These are phyloP conservation scores for Cyrtodaria siliqua DNA, from an alignment of 2,888 invertebrate genomes.

Conservation along the genomic window DNA sequence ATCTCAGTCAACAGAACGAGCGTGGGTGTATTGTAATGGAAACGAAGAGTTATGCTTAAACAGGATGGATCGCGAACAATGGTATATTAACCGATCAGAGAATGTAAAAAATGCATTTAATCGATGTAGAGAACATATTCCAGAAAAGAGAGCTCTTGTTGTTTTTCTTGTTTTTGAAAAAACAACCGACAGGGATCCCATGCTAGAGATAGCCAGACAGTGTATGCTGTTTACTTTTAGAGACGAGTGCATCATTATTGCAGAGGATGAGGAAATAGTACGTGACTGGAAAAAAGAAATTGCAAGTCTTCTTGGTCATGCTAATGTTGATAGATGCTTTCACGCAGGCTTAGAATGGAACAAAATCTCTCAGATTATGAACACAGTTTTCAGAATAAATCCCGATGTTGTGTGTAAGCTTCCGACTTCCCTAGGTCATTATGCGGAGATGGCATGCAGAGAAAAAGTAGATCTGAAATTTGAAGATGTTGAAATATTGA, in stretches of 20 bases:
- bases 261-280: constrained; percentile 13
- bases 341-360: constrained; percentile 19
- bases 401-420: no score
- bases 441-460: not conserved
- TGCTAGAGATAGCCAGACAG: constrained; percentile 21
- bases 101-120: constrained; percentile 12
- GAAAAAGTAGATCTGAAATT: not conserved
- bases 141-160: constrained; percentile 19
- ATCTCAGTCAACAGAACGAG: no score
- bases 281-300: constrained; percentile 4
- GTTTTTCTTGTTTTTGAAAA: constrained; percentile 31
- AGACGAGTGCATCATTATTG: constrained; percentile 27
- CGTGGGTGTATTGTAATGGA: constrained; percentile 43
- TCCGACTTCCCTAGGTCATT: not conserved
- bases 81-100: constrained; percentile 11
- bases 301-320: not conserved
- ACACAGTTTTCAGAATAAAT: not conserved
- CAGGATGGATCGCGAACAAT: constrained; percentile 10
- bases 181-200: constrained; percentile 9
- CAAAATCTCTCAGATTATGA: not conserved
- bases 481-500: constrained; percentile 70
- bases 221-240: constrained; percentile 17
- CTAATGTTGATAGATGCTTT: constrained; percentile 16
- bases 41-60: constrained; percentile 18
- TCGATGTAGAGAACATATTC: constrained; percentile 17